phyloP scores from a whole-genome alignment of 1,140 invertebrate genomes.

The Aphaenogaster rudis region DNA sequence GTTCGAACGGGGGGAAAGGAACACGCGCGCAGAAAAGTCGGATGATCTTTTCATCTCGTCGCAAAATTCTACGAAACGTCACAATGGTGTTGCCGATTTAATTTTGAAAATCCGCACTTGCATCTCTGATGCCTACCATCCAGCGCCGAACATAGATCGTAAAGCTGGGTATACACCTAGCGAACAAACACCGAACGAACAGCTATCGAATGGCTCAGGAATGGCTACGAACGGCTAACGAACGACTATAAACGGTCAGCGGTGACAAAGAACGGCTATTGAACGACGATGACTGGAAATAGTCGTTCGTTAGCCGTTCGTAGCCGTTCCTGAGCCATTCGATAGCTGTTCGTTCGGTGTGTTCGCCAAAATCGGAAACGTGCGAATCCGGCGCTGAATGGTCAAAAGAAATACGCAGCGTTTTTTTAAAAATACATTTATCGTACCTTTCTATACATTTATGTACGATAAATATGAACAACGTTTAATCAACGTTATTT shows the following conservation, averaged over 20 bases:
- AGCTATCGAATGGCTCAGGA: too few species aligned
- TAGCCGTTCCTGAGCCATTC: too few species aligned
- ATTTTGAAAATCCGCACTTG: background rate
- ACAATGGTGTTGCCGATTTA: background rate
- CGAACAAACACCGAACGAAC: too few species aligned
- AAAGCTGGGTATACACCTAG: too few species aligned
- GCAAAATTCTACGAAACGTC: background rate
- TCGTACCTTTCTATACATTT: background rate
- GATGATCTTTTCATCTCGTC: conserved; percentile 6
- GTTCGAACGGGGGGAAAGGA: conserved; percentile 10
- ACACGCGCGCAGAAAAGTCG: conserved; percentile 23
- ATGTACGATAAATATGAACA: background rate
- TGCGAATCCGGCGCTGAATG: background rate
- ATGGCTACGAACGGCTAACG: too few species aligned
- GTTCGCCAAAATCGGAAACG: background rate
- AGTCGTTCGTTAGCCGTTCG: too few species aligned
- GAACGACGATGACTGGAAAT: too few species aligned
- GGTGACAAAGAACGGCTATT: too few species aligned
- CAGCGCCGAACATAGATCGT: background rate
- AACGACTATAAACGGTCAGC: too few species aligned
- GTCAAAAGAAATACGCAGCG: background rate
- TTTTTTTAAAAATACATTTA: conserved; percentile 13
- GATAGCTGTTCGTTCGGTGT: too few species aligned
- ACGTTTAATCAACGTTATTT: background rate
- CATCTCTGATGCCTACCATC: background rate